A percentile compares a stretch with the other conserved stretches of the same genome.
These are phyloP conservation scores for Drosophila elegans DNA, from an alignment of 1,140 invertebrate genomes.

Conservation along the genomic window DNA sequence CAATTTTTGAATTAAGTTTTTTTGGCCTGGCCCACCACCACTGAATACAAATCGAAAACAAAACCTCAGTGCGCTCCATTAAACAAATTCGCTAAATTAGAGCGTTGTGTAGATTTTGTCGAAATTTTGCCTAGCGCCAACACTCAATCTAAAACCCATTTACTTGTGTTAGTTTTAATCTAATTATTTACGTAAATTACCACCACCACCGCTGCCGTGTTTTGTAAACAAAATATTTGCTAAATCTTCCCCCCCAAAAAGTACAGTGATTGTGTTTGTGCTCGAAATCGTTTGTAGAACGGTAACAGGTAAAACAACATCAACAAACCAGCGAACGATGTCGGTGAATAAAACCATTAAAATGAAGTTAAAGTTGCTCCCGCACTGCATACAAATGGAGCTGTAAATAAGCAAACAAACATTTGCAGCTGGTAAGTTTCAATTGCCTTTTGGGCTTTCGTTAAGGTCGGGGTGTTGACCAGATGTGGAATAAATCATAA, in stretches of 20 bases:
- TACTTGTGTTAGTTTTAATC: constrained; percentile 17
- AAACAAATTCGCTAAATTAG: constrained; percentile 32
- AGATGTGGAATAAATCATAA: constrained; percentile 40
- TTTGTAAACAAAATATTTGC: constrained; percentile 18
- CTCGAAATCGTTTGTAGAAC: constrained; percentile 64
- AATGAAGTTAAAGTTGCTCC: constrained; percentile 48
- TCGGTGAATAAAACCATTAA: constrained; percentile 41
- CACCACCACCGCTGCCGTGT: background rate
- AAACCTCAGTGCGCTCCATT: constrained; percentile 45
- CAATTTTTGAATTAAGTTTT: constrained; percentile 18
- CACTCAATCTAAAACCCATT: background rate
- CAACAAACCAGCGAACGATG: constrained; percentile 33
- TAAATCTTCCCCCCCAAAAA: constrained; percentile 14
- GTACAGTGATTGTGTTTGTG: constrained; percentile 53
- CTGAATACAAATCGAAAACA: constrained; percentile 14
- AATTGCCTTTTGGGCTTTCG: constrained; percentile 26
- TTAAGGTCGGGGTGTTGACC: constrained; percentile 17
- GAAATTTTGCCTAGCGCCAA: constrained; percentile 22
- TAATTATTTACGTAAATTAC: constrained; percentile 37
- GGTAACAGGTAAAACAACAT: constrained; percentile 42
- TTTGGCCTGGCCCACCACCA: constrained; percentile 21
- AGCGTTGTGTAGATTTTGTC: constrained; percentile 23
- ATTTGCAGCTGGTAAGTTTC: constrained; percentile 27
- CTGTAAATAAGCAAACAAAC: constrained; percentile 48
- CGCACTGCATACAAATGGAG: constrained; percentile 58